These are phyloP conservation scores for Cynopterus sphinx DNA, from an alignment of 2,797 vertebrate genomes.

Conservation along the genomic window DNA sequence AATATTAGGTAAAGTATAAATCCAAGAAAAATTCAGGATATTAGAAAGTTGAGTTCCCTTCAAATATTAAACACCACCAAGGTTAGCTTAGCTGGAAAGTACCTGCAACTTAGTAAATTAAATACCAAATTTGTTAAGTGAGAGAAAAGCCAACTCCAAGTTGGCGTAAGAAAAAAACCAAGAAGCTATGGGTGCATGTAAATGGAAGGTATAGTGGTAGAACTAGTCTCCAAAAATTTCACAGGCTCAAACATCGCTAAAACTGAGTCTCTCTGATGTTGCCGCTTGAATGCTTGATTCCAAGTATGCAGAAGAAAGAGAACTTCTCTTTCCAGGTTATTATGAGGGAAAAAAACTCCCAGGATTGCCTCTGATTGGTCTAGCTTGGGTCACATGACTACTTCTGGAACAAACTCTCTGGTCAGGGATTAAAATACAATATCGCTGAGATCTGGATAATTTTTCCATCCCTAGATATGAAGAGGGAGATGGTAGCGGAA, in stretches of 20 bases:
- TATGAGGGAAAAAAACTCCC: not conserved
- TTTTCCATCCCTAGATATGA: not conserved
- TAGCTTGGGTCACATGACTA: not conserved
- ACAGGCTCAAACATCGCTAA: not conserved
- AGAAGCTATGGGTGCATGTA: not conserved
- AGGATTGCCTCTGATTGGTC: not conserved
- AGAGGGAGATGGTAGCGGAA: accelerated
- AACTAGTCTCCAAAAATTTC: not conserved
- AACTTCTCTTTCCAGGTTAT: not conserved
- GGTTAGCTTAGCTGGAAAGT: not conserved
- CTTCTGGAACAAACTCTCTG: not conserved
- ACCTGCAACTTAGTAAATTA: not conserved
- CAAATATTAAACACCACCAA: not conserved
- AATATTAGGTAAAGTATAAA: not conserved
- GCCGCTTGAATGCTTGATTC: not conserved
- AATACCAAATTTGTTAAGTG: not conserved
- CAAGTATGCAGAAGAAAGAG: not conserved
- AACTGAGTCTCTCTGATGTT: not conserved
- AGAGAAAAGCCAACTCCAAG: not conserved
- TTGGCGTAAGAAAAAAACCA: not conserved
- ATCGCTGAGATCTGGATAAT: not conserved
- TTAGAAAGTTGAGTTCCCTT: not conserved
- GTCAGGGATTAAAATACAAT: not conserved
- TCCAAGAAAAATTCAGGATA: not conserved
- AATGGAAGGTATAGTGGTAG: not conserved